phyloP scores from a whole-genome alignment of 2,797 vertebrate species.

The Geotria australis region DNA sequence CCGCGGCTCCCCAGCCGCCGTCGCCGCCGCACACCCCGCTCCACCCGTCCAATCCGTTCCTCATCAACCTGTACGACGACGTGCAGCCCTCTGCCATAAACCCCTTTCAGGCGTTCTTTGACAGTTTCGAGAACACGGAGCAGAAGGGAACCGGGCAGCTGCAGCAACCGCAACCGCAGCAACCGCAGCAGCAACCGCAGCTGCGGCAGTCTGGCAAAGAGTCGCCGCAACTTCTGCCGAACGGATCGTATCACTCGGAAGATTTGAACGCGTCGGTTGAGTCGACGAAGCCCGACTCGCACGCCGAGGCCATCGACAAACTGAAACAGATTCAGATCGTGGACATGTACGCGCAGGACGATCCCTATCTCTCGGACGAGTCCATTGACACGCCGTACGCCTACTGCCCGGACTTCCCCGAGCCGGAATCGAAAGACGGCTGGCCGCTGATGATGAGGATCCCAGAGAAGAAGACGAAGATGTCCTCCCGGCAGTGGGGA shows the following conservation, averaged over 20 bases:
- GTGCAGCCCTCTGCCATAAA: slow-evolving; percentile 46
- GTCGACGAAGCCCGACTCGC: no score
- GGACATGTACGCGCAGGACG: slow-evolving; percentile 14
- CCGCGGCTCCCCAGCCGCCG: slow-evolving; percentile 8
- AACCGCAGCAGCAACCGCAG: no score
- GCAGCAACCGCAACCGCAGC: no score
- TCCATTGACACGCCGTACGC: slow-evolving; percentile 28
- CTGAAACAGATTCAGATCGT: slow-evolving; percentile 26
- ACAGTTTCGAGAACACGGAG: not conserved
- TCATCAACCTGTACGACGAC: slow-evolving; percentile 27
- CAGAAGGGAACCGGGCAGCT: no score
- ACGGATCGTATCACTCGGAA: no score
- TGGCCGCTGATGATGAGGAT: slow-evolving; percentile 92
- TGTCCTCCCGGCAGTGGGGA: slow-evolving; percentile 95
- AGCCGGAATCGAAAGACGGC: slow-evolving; percentile 18
- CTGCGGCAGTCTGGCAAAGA: no score
- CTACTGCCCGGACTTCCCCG: no score
- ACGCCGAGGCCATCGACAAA: slow-evolving; percentile 18
- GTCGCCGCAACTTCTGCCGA: no score
- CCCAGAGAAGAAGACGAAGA: slow-evolving; percentile 91
- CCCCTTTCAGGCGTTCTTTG: slow-evolving; percentile 39
- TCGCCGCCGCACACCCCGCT: slow-evolving; percentile 7
- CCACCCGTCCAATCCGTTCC: slow-evolving; percentile 37
- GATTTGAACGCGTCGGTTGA: no score
- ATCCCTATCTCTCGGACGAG: slow-evolving; percentile 13